Evolutionary conservation across 1,140 invertebrate species (phyloP), one percentile per base, ranked within the genome.

Genomic region (Aphis craccivora): DNA sequence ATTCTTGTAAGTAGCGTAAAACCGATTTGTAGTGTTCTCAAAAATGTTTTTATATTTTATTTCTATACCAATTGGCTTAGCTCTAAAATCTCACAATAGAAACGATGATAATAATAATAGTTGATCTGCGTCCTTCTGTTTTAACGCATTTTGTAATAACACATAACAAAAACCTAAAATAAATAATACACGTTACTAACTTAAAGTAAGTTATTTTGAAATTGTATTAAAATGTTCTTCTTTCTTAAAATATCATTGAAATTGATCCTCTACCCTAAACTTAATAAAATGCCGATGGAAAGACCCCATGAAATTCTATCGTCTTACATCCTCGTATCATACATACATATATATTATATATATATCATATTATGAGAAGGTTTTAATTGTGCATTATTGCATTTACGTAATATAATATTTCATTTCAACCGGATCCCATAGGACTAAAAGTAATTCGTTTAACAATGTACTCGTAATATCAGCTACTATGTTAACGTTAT

Each of bases 341-440:
- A n/a, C 30, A 67, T 30, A n/a, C 0, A 67, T 76, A 76, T 67
- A 25, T 11, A 67, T 67, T 23, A n/a, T 67, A 67, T n/a, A 30
- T 67, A 11, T 45, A 11, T 45, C 11, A 45, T 45, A 45, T 67
- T 67, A 30, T 9, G 30, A 30, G 3, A n/a, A 18, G 11, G n/a
- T 76, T 76, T 76, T 76, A 76, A 76, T n/a, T 67, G 60, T 67
- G 60, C 55, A 67, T 67, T n/a, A 67, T 67, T n/a, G 30, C 60
- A 67, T 67, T 67, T 67, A 25, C 5, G 11, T 14, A 67, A n/a
- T 67, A 67, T 67, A n/a, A 67, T 67, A 67, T n/a, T 67, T 67
- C 4, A 14, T 67, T 76, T 76, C 30, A 30, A 76, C n/a, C n/a
- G 4, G 14, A 14, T 76, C 60, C n/a, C 30, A 14, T 1, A n/a